Evolutionary conservation across 2,113 vertebrate genomes (phyloP), one percentile per base, ranked within the genome.

Genomic region (Sarotherodon lohbergeri): DNA sequence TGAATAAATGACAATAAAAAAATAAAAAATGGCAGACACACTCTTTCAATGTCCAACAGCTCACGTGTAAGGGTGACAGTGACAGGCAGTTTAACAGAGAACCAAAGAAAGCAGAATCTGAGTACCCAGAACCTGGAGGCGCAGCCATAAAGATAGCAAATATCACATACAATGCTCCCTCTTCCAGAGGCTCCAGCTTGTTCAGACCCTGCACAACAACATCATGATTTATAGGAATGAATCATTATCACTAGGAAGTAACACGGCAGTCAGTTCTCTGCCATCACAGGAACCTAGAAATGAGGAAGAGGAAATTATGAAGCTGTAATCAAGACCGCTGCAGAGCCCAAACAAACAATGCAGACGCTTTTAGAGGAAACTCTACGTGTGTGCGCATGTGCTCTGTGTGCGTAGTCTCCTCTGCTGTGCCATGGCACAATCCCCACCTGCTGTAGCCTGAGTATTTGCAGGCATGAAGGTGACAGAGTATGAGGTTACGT

Each of bases 381-480:
- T 29, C 4, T 81, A 22, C 61, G 34, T 2, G 34, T 68, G 34
- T 39, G 34, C 34, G 83, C n/a, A 2, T 81, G 43, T 39, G 50
- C 50, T 39, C 7, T 57, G 8, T 13, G 34, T 63, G 59, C 59
- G 24, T 22, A 50, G 16, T 24, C 22, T 50, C 43, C 9, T 81
- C n/a, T 81, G 27, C 46, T 89, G 95, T 82, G 46, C 22, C 83
- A 71, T 27, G 52, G 12, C 41, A 89, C 91, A 93, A 93, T 91
- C 7, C 27, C 80, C 81, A 93, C 86, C 88, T 91, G 90, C 79
- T 52, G 36, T 19, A 52, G 43, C 22, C 56, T 94, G 81, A 95
- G 89, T 93, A 95, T 93, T 95, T 6, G 16, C 36, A 34, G 12
- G 48, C 54, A 86, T 56, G 29, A 54, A 73, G 48, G 4, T 41